These are phyloP conservation scores for Hylaea fasciaria DNA, from an alignment of 2,888 invertebrate genomes.

Conservation along the genomic window DNA sequence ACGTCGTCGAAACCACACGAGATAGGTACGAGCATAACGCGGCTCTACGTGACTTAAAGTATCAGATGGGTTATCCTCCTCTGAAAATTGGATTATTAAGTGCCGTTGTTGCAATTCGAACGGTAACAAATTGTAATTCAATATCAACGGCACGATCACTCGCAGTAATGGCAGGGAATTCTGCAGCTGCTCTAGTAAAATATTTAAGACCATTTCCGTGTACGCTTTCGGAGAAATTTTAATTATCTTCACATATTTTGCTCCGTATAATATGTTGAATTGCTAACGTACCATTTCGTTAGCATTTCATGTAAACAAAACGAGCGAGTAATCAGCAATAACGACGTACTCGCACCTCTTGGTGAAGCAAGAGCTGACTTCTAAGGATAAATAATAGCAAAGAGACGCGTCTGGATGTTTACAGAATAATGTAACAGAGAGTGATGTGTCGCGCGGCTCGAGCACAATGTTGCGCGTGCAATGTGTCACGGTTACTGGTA, in stretches of 20 bases:
- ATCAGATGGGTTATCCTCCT: conserved; percentile 18
- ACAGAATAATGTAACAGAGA: conserved; percentile 20
- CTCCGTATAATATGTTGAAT: not conserved
- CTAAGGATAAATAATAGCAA: conserved; percentile 19
- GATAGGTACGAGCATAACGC: conserved; percentile 21
- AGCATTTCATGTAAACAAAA: conserved; percentile 10
- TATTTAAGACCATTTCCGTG: conserved; percentile 36
- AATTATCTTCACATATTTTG: conserved; percentile 7
- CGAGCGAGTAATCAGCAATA: conserved; percentile 11
- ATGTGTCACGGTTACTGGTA: conserved; percentile 12
- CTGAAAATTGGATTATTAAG: conserved; percentile 46
- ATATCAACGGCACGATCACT: conserved; percentile 36
- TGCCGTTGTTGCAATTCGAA: conserved; percentile 45
- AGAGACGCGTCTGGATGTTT: not conserved
- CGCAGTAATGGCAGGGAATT: conserved; percentile 39
- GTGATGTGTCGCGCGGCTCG: conserved; percentile 6
- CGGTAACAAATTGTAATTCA: conserved; percentile 45
- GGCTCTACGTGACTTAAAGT: conserved; percentile 19
- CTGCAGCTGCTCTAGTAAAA: conserved; percentile 36
- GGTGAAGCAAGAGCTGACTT: conserved; percentile 1
- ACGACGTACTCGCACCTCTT: conserved; percentile 8
- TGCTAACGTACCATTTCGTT: conserved; percentile 2
- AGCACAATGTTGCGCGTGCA: conserved; percentile 15
- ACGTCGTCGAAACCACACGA: conserved; percentile 11
- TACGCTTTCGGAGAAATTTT: conserved; percentile 5